Percentiles rank a stretch among this genome's conserved stretches.
phyloP scores from a whole-genome alignment of 2,888 invertebrate genomes.

The Drosophila quinaria region DNA sequence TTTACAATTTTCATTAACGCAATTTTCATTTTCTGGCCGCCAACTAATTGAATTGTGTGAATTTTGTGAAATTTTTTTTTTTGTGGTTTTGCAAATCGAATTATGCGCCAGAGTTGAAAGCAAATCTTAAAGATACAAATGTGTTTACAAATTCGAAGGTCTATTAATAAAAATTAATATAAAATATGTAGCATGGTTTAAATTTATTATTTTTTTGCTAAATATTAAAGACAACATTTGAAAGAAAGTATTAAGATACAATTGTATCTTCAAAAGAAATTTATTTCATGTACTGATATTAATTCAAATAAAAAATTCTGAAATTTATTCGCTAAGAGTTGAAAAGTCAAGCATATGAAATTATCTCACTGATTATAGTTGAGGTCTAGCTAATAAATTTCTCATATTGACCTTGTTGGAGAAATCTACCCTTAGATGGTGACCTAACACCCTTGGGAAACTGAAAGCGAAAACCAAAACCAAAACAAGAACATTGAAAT shows the following conservation, averaged over 20 bases:
- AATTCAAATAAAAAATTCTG: neutral
- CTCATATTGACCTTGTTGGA: slow-evolving; percentile 39
- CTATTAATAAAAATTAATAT: too few relatives aligned
- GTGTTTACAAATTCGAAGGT: neutral
- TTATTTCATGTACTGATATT: too few relatives aligned
- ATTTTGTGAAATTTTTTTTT: slow-evolving; percentile 29
- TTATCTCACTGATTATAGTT: slow-evolving; percentile 3
- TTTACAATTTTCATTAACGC: slow-evolving; percentile 70
- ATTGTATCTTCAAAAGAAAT: too few relatives aligned
- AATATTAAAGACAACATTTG: too few relatives aligned
- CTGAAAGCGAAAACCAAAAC: slow-evolving; percentile 40
- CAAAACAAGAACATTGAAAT: slow-evolving; percentile 22
- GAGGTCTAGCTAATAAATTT: slow-evolving; percentile 5
- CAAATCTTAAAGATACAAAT: slow-evolving; percentile 4
- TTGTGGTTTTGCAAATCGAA: slow-evolving; percentile 28
- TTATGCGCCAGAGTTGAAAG: slow-evolving; percentile 23
- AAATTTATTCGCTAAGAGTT: neutral
- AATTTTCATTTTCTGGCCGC: slow-evolving; percentile 60
- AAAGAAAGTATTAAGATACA: too few relatives aligned
- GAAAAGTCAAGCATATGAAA: neutral
- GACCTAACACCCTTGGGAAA: slow-evolving; percentile 72
- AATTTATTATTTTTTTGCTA: too few relatives aligned
- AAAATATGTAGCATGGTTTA: too few relatives aligned
- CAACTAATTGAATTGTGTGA: slow-evolving; percentile 81
- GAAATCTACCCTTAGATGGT: slow-evolving; percentile 35